These are phyloP conservation scores for Diabrotica balteata DNA, from an alignment of 2,888 invertebrate genomes.

Conservation along the genomic window DNA sequence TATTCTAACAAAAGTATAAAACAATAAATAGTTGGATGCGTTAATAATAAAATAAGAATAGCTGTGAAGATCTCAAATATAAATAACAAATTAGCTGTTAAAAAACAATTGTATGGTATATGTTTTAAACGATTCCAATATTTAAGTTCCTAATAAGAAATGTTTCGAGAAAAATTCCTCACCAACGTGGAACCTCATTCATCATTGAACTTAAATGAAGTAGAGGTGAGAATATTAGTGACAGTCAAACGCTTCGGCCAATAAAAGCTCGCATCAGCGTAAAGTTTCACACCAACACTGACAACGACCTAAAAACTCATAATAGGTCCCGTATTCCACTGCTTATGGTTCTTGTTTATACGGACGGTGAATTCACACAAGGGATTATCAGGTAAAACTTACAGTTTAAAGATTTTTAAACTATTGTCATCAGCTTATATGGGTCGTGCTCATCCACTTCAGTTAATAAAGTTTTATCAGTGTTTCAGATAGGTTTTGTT, in stretches of 20 bases:
- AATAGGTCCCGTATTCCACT: constrained; percentile 25
- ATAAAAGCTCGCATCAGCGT: constrained; percentile 30
- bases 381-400: constrained; percentile 40
- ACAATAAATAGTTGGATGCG: no score
- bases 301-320: constrained; percentile 30
- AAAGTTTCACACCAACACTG: constrained; percentile 43
- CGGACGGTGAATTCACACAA: constrained; percentile 41
- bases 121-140: no score
- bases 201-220: constrained; percentile 23
- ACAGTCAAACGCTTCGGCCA: constrained; percentile 42
- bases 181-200: background rate
- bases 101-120: no score
- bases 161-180: no score
- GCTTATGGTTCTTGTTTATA: constrained; percentile 38
- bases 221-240: constrained; percentile 44
- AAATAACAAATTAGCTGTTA: no score
- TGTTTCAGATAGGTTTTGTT: constrained; percentile 16
- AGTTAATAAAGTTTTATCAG: constrained; percentile 39
- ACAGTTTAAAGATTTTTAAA: constrained; percentile 33
- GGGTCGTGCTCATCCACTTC: constrained; percentile 41
- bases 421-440: constrained; percentile 42
- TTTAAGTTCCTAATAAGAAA: no score
- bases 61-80: no score
- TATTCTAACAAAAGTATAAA: no score
- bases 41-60: no score